Base-by-base conservation (phyloP, 2,113 vertebrate genomes). In the Myotis yumanensis region DNA sequence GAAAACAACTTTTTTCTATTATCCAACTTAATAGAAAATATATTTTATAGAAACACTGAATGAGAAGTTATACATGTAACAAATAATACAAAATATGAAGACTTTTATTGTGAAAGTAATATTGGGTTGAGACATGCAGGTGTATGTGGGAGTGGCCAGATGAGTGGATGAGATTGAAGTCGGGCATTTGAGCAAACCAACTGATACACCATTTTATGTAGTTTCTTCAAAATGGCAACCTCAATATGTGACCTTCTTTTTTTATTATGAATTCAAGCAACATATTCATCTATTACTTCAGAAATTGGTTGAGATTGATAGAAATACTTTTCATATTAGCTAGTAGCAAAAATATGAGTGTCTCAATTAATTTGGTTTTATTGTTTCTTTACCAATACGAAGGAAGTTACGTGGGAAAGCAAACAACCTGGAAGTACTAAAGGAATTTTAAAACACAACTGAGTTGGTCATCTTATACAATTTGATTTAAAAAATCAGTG, bases 1-100 rank as follows among this genome's bases (percentile, higher is more conserved):
- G 37, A 52, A 96, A 96, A 90, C 28, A 11, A 90, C 52, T 94
- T 88, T 32, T 92, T 93, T 37, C n/a, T 73, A 35, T 59, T 62
- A 30, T 23, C 1, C 4, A 69, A 91, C 1, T 11, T 80, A 51
- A 76, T 32, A 64, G 14, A 90, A 68, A 77, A 30, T 93, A 18
- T 52, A 68, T 16, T 59, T 48, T 86, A 76, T 23, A 92, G 37
- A 76, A 11, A 5, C n/a, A 40, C 43, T 32, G 43, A 32, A 75
- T 37, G 73, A 77, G 14, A 77, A 66, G 32, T 90, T 88, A 20
- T 22, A 66, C 28, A 11, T 76, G 17, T 79, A 54, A 52, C 22
- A 8, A 68, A 1, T 37, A 76, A 14, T 57, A 7, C 4, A 76
- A 94, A 94, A 30, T 76, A 71, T 37, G 7, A 75, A 81, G 11